Evolutionary conservation across 2,113 vertebrate species (phyloP).

Genomic region (Caretta caretta): DNA sequence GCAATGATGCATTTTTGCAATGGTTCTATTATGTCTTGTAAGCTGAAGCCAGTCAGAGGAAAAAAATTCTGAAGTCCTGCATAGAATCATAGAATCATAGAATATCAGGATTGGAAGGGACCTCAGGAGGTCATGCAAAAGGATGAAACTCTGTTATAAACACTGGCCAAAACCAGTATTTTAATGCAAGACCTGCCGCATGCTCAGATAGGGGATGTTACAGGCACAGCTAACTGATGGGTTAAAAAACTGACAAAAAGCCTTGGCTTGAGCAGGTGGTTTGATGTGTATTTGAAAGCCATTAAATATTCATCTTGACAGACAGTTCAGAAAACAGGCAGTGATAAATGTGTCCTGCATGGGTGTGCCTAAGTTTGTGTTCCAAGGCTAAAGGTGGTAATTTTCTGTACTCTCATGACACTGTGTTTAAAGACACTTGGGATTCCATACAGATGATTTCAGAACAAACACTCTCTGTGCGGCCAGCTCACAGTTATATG

Average conservation of each 20-base stretch:
- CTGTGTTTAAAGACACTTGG: background rate
- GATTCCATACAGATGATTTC: background rate
- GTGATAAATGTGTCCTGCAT: background rate
- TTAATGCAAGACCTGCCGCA: background rate
- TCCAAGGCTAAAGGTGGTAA: background rate
- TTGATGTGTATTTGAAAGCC: slow-evolving; percentile 3
- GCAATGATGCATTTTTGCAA: background rate
- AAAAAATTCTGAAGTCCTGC: background rate
- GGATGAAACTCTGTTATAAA: slow-evolving; percentile 17
- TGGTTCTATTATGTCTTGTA: background rate
- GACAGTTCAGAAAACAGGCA: background rate
- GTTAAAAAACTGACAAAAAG: background rate
- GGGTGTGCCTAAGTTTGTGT: background rate
- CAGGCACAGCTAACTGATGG: background rate
- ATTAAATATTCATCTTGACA: background rate
- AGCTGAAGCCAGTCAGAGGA: background rate
- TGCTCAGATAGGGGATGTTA: background rate
- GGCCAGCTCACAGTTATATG: accelerated
- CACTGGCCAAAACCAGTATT: background rate
- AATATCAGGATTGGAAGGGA: too few relatives aligned
- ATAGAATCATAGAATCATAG: too few relatives aligned
- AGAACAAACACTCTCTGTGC: background rate
- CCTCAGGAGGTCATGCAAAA: too few relatives aligned
- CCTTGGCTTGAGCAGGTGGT: background rate
- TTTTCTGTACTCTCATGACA: background rate